phyloP scores from a whole-genome alignment of 2,888 invertebrate species.

The Panopea generosa region DNA sequence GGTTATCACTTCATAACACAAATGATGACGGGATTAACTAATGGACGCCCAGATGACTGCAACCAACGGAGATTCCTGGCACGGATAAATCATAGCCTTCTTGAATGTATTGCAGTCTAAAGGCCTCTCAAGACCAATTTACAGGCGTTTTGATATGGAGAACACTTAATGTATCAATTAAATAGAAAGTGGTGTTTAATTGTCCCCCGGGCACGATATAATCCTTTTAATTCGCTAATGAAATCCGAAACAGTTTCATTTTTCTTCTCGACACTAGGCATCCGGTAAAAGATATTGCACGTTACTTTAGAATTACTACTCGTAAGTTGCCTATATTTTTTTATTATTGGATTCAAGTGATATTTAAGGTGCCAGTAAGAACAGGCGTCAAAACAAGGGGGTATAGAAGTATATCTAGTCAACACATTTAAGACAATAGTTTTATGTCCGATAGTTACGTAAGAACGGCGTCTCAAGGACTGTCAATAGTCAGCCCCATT shows the following conservation, averaged over 20 bases:
- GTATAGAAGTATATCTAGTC: too few species aligned
- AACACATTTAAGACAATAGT: too few species aligned
- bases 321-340: too few species aligned
- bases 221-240: slow-evolving; percentile 45
- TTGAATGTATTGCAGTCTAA: slow-evolving; percentile 33
- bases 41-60: slow-evolving; percentile 27
- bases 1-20: slow-evolving; percentile 18
- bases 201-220: slow-evolving; percentile 39
- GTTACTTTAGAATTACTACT: too few species aligned
- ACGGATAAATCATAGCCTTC: slow-evolving; percentile 38
- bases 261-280: slow-evolving; percentile 18
- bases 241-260: slow-evolving; percentile 32
- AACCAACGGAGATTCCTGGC: slow-evolving; percentile 29
- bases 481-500: too few species aligned
- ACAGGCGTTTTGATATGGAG: slow-evolving; percentile 33
- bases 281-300: too few species aligned
- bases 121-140: slow-evolving; percentile 53
- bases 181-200: slow-evolving; percentile 27
- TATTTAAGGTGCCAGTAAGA: too few species aligned
- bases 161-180: slow-evolving; percentile 54
- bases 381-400: too few species aligned
- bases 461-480: too few species aligned
- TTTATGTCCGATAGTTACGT: too few species aligned
- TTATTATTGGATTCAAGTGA: too few species aligned
- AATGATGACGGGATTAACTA: slow-evolving; percentile 34